Evolutionary conservation across 2,888 invertebrate species (phyloP).

Genomic region (Mythimna lalbum): DNA sequence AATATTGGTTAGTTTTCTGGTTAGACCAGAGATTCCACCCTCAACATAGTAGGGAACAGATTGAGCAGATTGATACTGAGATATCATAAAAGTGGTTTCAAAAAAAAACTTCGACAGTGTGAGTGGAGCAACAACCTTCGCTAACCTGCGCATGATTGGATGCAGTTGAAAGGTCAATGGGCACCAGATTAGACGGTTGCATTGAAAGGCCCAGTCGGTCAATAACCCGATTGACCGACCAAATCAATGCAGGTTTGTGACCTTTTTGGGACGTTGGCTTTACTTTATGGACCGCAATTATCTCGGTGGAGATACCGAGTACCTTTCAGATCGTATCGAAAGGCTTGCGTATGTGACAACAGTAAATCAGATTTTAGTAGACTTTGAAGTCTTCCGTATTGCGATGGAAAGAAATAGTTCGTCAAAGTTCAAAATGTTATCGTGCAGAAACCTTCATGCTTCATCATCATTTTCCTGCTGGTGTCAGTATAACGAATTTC

Average conservation of each 20-base stretch:
- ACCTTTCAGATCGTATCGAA: not conserved
- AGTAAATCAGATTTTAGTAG: not conserved
- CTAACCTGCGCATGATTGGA: slow-evolving; percentile 36
- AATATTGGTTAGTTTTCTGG: not conserved
- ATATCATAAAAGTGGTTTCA: slow-evolving; percentile 5
- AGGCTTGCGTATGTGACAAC: not conserved
- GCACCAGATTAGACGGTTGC: slow-evolving; percentile 38
- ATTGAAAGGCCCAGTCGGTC: slow-evolving; percentile 40
- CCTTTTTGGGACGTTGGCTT: slow-evolving; percentile 23
- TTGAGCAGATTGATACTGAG: not conserved
- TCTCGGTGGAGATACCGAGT: not conserved
- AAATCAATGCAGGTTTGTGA: slow-evolving; percentile 26
- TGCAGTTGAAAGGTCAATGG: slow-evolving; percentile 50
- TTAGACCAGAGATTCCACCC: not conserved
- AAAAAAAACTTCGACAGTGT: slow-evolving; percentile 21
- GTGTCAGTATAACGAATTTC: no score
- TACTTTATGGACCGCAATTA: slow-evolving; percentile 4
- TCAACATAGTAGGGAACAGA: not conserved
- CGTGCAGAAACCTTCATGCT: not conserved
- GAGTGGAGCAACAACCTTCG: slow-evolving; percentile 40
- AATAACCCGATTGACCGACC: slow-evolving; percentile 24
- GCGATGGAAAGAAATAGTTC: not conserved
- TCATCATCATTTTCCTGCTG: no score
- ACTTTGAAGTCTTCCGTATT: slow-evolving; percentile 8
- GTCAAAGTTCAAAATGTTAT: slow-evolving; percentile 11